A percentile compares a stretch with the other conserved stretches of the same genome.
Evolutionary conservation across 2,797 vertebrate genomes (phyloP).

Genomic region (Danio tinwini): DNA sequence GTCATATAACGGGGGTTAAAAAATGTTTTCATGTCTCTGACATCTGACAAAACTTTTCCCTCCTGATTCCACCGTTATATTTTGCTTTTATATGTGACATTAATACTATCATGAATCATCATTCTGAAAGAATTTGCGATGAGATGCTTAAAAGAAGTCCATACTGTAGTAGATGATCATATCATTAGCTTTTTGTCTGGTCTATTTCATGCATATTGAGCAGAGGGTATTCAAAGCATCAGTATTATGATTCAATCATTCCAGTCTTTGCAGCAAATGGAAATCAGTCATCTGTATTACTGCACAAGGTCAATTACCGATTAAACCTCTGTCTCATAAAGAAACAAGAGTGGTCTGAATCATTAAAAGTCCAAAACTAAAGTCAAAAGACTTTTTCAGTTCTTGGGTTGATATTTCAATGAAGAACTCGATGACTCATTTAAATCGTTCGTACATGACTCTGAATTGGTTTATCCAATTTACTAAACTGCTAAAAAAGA

Average conservation of each 20-base stretch:
- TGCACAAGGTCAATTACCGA: constrained; percentile 59
- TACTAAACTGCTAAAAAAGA: no score
- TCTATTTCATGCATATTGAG: constrained; percentile 63
- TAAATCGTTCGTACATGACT: no score
- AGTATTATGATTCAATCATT: constrained; percentile 62
- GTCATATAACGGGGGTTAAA: not conserved
- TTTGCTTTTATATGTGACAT: not conserved
- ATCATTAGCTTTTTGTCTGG: constrained; percentile 53
- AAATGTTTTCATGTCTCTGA: not conserved
- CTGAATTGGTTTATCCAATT: no score
- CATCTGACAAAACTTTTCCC: not conserved
- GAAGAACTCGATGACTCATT: no score
- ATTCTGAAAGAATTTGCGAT: constrained; percentile 5
- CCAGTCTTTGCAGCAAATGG: constrained; percentile 58
- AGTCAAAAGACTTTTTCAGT: no score
- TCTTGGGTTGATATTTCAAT: no score
- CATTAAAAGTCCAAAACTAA: no score
- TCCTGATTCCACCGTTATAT: not conserved
- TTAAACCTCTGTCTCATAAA: constrained; percentile 43
- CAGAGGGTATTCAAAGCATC: constrained; percentile 63
- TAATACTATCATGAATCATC: not conserved
- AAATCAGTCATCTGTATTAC: constrained; percentile 58
- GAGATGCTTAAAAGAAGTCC: constrained; percentile 23
- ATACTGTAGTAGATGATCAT: constrained; percentile 48
- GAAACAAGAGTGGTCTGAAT: not conserved